phyloP scores from a whole-genome alignment of 2,888 invertebrate species.

The Brenthis ino region DNA sequence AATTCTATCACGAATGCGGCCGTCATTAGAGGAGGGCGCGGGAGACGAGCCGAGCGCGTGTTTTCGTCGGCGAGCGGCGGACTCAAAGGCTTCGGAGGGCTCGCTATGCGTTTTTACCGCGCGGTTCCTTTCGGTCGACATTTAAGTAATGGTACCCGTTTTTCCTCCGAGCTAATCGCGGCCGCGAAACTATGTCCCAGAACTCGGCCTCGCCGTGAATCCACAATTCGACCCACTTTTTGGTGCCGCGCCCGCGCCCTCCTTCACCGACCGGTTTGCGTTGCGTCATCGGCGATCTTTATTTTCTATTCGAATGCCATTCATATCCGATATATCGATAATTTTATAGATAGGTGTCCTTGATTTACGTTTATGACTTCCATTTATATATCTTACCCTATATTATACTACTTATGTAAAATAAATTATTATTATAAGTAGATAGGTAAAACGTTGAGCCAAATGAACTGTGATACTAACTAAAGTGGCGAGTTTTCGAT shows the following conservation, averaged over 20 bases:
- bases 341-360: conserved; percentile 14
- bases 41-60: background rate
- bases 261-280: conserved; percentile 46
- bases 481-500: background rate
- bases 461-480: background rate
- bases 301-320: conserved; percentile 28
- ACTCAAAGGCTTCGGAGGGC: conserved; percentile 41
- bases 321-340: conserved; percentile 15
- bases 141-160: conserved; percentile 61
- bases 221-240: conserved; percentile 55
- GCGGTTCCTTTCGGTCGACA: conserved; percentile 61
- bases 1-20: conserved; percentile 5
- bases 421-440: background rate
- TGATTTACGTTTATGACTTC: background rate
- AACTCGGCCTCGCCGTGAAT: conserved; percentile 44
- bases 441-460: background rate
- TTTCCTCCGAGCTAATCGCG: conserved; percentile 61
- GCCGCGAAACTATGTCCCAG: conserved; percentile 53
- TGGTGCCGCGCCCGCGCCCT: conserved; percentile 41
- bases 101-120: conserved; percentile 60
- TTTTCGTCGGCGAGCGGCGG: conserved; percentile 3
- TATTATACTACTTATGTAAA: background rate
- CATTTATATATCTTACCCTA: background rate
- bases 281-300: conserved; percentile 42
- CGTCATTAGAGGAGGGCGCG: conserved; percentile 2